phyloP scores from a whole-genome alignment of 1,140 invertebrate genomes.

The Eumaeus atala region DNA sequence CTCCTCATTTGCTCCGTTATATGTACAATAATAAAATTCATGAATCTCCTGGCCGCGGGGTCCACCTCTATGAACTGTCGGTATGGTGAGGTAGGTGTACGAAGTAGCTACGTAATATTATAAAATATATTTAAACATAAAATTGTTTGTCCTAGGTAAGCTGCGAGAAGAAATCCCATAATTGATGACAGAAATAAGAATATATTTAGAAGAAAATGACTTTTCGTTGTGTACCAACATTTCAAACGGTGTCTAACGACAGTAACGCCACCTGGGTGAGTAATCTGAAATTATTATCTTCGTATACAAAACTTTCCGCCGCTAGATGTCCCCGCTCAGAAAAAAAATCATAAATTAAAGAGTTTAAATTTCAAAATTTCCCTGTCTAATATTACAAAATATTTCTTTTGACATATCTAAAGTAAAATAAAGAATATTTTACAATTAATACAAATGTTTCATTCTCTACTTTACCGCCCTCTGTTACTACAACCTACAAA shows the following conservation, averaged over 20 bases:
- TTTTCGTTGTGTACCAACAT: constrained; percentile 79
- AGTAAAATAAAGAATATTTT: no score
- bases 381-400: background rate
- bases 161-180: constrained; percentile 56
- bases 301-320: constrained; percentile 25
- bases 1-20: no score
- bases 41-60: no score
- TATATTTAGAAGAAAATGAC: constrained; percentile 67
- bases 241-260: constrained; percentile 78
- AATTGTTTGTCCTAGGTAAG: constrained; percentile 61
- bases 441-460: no score
- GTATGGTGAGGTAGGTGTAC: no score
- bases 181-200: constrained; percentile 39
- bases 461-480: background rate
- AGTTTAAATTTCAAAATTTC: background rate
- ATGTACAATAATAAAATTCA: no score
- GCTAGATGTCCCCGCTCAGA: constrained; percentile 32
- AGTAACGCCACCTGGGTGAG: constrained; percentile 80
- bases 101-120: no score
- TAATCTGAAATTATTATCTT: constrained; percentile 29
- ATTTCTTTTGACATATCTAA: no score
- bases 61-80: no score
- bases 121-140: no score
- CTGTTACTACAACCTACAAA: background rate
- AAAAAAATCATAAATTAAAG: constrained; percentile 7